Evolutionary conservation across 1,140 invertebrate species (phyloP).

Genomic region (Cotesia chilonis): DNA sequence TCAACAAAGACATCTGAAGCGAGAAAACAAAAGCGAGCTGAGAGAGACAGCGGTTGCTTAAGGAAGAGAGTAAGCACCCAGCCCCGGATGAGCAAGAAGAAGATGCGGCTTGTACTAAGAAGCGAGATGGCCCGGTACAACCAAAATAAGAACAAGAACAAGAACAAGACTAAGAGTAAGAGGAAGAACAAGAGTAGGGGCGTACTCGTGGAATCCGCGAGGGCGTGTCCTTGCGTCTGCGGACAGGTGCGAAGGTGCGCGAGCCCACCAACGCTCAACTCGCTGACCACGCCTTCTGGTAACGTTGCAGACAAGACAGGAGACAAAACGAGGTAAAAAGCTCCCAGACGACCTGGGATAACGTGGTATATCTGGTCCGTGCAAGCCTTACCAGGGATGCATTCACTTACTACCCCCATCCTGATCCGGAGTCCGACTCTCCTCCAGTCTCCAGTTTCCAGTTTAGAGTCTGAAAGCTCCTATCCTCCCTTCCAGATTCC

Average conservation of each 20-base stretch:
- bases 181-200: slow-evolving; percentile 26
- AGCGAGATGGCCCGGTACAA: too few species aligned
- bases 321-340: slow-evolving; percentile 9
- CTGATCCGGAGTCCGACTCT: not conserved
- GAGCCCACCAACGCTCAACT: slow-evolving; percentile 47
- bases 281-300: slow-evolving; percentile 60
- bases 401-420: not conserved
- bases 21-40: too few species aligned
- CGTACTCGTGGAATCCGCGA: slow-evolving; percentile 52
- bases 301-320: slow-evolving; percentile 22
- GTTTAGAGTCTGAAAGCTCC: not conserved
- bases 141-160: slow-evolving; percentile 17
- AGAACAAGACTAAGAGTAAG: not conserved
- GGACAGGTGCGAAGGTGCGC: slow-evolving; percentile 65
- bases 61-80: too few species aligned
- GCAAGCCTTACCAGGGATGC: not conserved
- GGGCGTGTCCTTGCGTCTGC: slow-evolving; percentile 60
- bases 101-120: not conserved
- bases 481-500: not conserved
- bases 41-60: too few species aligned
- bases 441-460: not conserved
- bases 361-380: slow-evolving; percentile 8
- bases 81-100: slow-evolving; percentile 11
- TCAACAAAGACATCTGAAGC: too few species aligned
- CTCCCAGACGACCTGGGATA: slow-evolving; percentile 36